Percentiles rank a stretch among this genome's conserved stretches.
Conservation (phyloP, 2,113 vertebrate genomes). For the Hippocampus guttulatus region DNA sequence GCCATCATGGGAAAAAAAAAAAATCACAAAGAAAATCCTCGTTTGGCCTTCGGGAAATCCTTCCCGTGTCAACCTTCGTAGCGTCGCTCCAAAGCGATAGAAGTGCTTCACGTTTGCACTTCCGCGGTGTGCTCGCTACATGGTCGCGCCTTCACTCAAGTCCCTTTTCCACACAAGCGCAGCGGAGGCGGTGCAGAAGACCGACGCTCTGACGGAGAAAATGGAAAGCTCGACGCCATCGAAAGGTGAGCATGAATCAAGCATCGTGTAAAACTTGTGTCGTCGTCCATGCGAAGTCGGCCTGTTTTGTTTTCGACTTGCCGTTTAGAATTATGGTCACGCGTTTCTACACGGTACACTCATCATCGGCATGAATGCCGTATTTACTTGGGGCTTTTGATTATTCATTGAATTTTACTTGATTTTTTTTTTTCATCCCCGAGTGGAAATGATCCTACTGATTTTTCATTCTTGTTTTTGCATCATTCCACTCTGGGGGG, state of each 20-base stretch:
- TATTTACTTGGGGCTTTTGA: background rate
- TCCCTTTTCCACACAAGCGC: constrained; percentile 74
- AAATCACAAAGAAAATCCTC: no score
- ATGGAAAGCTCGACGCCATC: constrained; percentile 98
- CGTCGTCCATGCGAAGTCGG: background rate
- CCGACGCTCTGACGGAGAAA: constrained; percentile 82
- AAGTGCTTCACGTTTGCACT: no score
- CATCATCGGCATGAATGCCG: background rate
- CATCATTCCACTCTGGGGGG: no score
- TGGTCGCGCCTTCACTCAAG: background rate
- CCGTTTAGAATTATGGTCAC: background rate
- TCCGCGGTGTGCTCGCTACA: no score
- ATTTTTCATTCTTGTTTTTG: no score
- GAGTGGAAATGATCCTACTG: no score
- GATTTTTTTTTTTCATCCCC: no score
- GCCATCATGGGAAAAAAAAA: no score
- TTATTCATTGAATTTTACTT: background rate
- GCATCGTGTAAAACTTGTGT: background rate
- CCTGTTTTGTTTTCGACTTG: background rate
- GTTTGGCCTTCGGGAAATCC: no score
- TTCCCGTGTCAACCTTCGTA: no score
- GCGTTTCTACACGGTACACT: background rate
- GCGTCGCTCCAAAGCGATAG: no score
- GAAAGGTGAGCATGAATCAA: constrained; percentile 79
- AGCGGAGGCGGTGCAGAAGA: constrained; percentile 86